These are phyloP conservation scores for Nymphalis io DNA, from an alignment of 1,140 invertebrate genomes.

Conservation along the genomic window DNA sequence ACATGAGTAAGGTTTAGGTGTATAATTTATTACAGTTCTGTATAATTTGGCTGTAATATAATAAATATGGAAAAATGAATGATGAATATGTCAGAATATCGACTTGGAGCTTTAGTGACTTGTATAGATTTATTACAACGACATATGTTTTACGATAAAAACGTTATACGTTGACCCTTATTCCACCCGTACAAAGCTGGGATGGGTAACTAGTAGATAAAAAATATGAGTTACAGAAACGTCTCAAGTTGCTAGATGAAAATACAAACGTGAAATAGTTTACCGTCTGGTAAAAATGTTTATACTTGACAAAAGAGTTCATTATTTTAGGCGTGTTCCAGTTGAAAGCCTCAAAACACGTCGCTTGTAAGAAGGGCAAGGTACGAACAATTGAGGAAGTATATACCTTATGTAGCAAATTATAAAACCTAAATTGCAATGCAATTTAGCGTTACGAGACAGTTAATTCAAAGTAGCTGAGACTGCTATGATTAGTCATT, in stretches of 20 bases:
- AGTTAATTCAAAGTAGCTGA: constrained; percentile 1
- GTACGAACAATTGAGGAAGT: neutral
- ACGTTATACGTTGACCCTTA: no score
- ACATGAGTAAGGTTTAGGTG: no score
- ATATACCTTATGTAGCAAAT: neutral
- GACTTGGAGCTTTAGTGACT: no score
- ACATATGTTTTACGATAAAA: no score
- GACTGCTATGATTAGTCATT: constrained; percentile 10
- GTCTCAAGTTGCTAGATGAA: neutral
- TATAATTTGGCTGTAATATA: no score
- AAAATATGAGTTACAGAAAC: neutral
- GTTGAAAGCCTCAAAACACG: constrained; percentile 17
- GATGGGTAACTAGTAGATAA: no score
- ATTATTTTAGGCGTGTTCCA: constrained; percentile 13
- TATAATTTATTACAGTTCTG: no score
- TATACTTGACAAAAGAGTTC: constrained; percentile 17
- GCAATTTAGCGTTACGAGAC: neutral
- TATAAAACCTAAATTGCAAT: neutral
- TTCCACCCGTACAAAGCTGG: no score
- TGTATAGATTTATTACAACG: no score
- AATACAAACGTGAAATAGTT: neutral
- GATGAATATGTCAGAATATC: no score
- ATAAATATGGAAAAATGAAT: no score
- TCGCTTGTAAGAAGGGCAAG: constrained; percentile 5
- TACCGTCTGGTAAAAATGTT: constrained; percentile 18